phyloP scores from a whole-genome alignment of 2,888 invertebrate genomes.

The Alsophila aescularia region DNA sequence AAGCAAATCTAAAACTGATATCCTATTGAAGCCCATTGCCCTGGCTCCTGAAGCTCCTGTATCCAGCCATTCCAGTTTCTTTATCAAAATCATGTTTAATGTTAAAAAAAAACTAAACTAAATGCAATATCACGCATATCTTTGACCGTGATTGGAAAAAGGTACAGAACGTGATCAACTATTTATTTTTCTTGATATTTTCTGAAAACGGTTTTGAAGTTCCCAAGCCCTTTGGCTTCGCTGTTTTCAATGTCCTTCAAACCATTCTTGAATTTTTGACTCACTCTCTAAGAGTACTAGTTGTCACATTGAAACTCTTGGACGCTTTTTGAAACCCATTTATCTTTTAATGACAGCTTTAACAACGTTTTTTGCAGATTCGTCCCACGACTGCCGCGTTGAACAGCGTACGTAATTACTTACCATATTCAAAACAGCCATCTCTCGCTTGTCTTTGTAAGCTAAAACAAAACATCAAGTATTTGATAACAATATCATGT shows the following conservation, averaged over 20 bases:
- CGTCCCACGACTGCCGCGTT: constrained; percentile 14
- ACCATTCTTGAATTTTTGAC: constrained; percentile 10
- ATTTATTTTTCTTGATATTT: too few relatives aligned
- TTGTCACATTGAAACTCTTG: constrained; percentile 14
- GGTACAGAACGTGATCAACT: too few relatives aligned
- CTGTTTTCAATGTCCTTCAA: constrained; percentile 13
- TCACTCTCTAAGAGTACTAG: constrained; percentile 13
- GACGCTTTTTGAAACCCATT: constrained; percentile 12
- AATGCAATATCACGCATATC: too few relatives aligned
- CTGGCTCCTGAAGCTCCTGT: too few relatives aligned
- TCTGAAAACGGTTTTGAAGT: constrained; percentile 3
- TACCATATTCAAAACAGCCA: constrained; percentile 10
- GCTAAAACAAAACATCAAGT: too few relatives aligned
- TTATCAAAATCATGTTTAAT: too few relatives aligned
- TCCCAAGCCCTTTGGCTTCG: neutral
- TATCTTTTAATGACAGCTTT: constrained; percentile 1
- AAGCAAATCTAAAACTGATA: too few relatives aligned
- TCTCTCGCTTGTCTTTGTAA: constrained; percentile 10
- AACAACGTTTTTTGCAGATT: constrained; percentile 10
- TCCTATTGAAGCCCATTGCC: too few relatives aligned
- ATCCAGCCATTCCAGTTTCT: too few relatives aligned
- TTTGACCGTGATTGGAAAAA: too few relatives aligned
- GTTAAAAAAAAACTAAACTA: too few relatives aligned
- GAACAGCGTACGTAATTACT: constrained; percentile 14
- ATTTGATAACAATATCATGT: too few relatives aligned